These are phyloP conservation scores for Myopa tessellatipennis DNA, from an alignment of 2,888 invertebrate species.

Conservation along the genomic window DNA sequence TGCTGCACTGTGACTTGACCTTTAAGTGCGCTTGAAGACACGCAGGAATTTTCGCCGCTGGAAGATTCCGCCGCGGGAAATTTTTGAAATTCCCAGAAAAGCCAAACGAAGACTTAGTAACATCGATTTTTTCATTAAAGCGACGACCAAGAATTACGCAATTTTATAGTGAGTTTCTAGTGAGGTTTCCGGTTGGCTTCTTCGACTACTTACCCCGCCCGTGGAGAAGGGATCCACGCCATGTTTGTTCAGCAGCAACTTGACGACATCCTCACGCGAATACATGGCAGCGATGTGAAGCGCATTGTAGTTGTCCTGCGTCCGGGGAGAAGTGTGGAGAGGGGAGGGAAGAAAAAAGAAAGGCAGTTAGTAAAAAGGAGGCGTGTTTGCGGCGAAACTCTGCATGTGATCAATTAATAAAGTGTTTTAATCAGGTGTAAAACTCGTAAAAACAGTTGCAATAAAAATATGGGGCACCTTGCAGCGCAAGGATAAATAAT, in stretches of 20 bases:
- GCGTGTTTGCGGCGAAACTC: background rate
- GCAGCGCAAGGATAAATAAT: background rate
- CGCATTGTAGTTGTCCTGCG: slow-evolving; percentile 94
- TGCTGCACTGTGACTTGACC: slow-evolving; percentile 45
- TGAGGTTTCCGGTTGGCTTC: slow-evolving; percentile 5
- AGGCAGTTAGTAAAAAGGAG: background rate
- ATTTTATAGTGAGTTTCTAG: background rate
- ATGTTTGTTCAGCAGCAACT: slow-evolving; percentile 85
- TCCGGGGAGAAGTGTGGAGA: slow-evolving; percentile 53
- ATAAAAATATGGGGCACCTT: background rate
- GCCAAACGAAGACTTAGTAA: background rate
- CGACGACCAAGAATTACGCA: background rate
- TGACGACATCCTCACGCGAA: slow-evolving; percentile 94
- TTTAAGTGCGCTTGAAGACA: slow-evolving; percentile 44
- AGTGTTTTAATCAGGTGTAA: background rate
- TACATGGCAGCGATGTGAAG: slow-evolving; percentile 95
- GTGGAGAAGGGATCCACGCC: slow-evolving; percentile 92
- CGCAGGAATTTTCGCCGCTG: slow-evolving; percentile 47
- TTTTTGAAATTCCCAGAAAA: slow-evolving; percentile 21
- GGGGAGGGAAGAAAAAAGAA: slow-evolving; percentile 20
- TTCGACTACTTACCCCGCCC: slow-evolving; percentile 84
- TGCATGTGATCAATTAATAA: background rate
- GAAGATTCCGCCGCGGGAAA: background rate
- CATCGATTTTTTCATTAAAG: slow-evolving; percentile 18
- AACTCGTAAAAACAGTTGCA: background rate